These are phyloP conservation scores for Bedellia somnulentella DNA, from an alignment of 2,888 invertebrate genomes.

Conservation along the genomic window DNA sequence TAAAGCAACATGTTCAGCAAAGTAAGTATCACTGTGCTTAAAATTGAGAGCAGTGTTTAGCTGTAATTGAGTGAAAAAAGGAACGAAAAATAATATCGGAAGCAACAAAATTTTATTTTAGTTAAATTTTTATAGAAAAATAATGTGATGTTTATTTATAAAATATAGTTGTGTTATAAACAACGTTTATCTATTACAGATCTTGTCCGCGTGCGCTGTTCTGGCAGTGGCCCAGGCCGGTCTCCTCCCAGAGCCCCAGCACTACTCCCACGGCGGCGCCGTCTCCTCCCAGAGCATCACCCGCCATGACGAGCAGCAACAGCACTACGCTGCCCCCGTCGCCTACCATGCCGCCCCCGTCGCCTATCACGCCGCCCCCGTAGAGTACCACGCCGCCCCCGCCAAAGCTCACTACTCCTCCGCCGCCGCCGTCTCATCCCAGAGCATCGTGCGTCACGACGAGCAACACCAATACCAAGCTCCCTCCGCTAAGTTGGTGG, in stretches of 20 bases:
- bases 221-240: slow-evolving; percentile 19
- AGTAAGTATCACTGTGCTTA: too few species aligned
- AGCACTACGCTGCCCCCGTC: slow-evolving; percentile 12
- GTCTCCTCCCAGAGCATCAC: slow-evolving; percentile 33
- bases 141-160: too few species aligned
- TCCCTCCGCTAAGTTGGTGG: slow-evolving; percentile 9
- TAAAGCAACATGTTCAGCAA: slow-evolving; percentile 36
- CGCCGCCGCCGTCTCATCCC: slow-evolving; percentile 12
- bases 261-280: slow-evolving; percentile 25
- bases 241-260: slow-evolving; percentile 23
- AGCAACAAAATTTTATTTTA: too few species aligned
- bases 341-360: slow-evolving; percentile 9
- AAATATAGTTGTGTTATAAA: too few species aligned
- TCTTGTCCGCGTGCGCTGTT: slow-evolving; percentile 17
- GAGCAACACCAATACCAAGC: slow-evolving; percentile 13
- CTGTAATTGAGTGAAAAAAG: too few species aligned
- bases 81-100: too few species aligned
- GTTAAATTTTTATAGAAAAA: too few species aligned
- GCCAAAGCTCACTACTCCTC: slow-evolving; percentile 10
- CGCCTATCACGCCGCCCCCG: slow-evolving; percentile 14
- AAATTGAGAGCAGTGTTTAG: too few species aligned
- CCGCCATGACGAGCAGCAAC: slow-evolving; percentile 25
- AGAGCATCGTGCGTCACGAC: slow-evolving; percentile 14
- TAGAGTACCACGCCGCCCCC: slow-evolving; percentile 10
- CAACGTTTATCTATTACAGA: slow-evolving; percentile 9